phyloP scores from a whole-genome alignment of 2,888 invertebrate species.

The Leptinotarsa juncta region DNA sequence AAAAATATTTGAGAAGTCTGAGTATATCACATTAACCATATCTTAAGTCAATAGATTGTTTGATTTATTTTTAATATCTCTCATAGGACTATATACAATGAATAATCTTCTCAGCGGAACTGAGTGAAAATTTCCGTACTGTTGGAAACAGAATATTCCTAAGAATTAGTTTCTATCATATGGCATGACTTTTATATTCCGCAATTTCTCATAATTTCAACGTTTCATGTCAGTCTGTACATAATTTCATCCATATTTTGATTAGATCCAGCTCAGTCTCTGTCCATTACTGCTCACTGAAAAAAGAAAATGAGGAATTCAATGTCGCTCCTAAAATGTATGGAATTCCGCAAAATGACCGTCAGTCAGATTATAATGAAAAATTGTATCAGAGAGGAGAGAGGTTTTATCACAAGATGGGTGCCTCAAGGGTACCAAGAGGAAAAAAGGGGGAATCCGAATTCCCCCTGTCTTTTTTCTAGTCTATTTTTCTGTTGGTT shows the following conservation, averaged over 20 bases:
- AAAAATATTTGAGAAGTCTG: constrained; percentile 24
- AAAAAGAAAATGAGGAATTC: constrained; percentile 23
- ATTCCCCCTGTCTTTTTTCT: too few species aligned
- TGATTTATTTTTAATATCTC: constrained; percentile 29
- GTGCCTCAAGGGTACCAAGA: too few species aligned
- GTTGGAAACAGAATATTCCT: neutral
- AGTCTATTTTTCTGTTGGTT: too few species aligned
- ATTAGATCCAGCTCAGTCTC: constrained; percentile 29
- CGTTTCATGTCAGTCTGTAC: constrained; percentile 42
- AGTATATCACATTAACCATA: constrained; percentile 46
- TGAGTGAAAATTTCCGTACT: neutral
- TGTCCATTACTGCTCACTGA: constrained; percentile 38
- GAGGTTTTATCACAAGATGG: too few species aligned
- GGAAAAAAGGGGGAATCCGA: too few species aligned
- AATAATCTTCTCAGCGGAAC: constrained; percentile 19
- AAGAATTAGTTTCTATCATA: neutral
- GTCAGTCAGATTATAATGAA: too few species aligned
- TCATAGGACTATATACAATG: constrained; percentile 22
- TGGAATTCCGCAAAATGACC: too few species aligned
- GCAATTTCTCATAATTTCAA: constrained; percentile 30
- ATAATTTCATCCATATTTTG: constrained; percentile 32
- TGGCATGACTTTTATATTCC: neutral
- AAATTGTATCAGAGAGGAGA: too few species aligned
- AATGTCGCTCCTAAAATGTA: neutral
- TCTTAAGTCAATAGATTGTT: constrained; percentile 40